Evolutionary conservation across 2,888 invertebrate species (phyloP).

Genomic region (Shargacucullia verbasci): DNA sequence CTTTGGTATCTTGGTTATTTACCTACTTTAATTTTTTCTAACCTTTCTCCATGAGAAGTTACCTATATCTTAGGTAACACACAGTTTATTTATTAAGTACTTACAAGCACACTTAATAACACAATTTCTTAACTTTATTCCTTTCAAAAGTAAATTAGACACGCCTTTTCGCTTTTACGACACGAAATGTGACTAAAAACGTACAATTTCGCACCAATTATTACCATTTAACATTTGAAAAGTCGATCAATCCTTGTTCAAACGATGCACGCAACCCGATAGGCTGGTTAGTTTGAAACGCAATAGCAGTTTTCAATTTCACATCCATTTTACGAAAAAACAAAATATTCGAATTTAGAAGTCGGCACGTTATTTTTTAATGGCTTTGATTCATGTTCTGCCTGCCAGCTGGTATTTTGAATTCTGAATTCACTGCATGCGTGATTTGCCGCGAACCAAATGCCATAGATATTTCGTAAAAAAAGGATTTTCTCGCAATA

Average conservation of each 20-base stretch:
- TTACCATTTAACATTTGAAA: constrained; percentile 25
- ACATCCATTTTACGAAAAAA: constrained; percentile 21
- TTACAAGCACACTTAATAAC: no score
- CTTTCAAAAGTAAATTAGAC: not conserved
- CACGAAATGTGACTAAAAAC: constrained; percentile 12
- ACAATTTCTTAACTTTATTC: constrained; percentile 10
- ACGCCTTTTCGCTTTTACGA: constrained; percentile 4
- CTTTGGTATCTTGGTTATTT: no score
- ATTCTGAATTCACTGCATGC: no score
- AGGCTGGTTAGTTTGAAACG: constrained; percentile 24
- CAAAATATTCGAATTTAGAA: constrained; percentile 23
- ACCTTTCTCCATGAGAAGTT: no score
- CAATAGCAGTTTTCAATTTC: constrained; percentile 37
- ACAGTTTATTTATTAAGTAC: no score
- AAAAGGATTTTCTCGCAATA: no score
- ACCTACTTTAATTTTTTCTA: no score
- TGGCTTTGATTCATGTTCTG: constrained; percentile 19
- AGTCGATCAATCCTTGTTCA: constrained; percentile 15
- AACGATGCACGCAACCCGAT: constrained; percentile 47
- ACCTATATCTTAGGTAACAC: no score
- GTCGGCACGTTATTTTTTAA: constrained; percentile 10
- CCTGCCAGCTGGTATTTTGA: not conserved
- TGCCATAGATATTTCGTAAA: no score
- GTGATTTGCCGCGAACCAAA: no score
- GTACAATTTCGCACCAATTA: constrained; percentile 11